A percentile compares a stretch with the other conserved stretches of the same genome.
These are phyloP conservation scores for Sisyra nigra DNA, from an alignment of 2,888 invertebrate genomes.

Conservation along the genomic window DNA sequence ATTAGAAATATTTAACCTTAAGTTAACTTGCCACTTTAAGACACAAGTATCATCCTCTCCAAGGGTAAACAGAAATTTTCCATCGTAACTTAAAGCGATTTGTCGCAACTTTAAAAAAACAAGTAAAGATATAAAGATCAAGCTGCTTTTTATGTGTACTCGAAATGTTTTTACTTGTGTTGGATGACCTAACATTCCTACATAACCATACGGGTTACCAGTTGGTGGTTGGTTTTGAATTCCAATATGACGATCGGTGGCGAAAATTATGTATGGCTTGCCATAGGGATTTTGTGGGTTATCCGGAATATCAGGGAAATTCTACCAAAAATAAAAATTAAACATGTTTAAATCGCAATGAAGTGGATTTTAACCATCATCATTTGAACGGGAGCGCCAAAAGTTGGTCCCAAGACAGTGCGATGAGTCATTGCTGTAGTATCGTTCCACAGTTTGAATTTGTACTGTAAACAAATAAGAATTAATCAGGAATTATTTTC, in stretches of 20 bases:
- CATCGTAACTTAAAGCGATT: conserved; percentile 28
- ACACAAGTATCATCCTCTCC: conserved; percentile 34
- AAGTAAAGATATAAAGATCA: not conserved
- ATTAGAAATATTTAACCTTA: conserved; percentile 11
- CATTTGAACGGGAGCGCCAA: conserved; percentile 38
- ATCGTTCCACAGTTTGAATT: conserved; percentile 50
- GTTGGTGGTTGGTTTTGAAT: conserved; percentile 51
- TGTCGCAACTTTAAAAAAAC: conserved; percentile 22
- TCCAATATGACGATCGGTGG: conserved; percentile 47
- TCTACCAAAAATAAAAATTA: not conserved
- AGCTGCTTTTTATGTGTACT: no score
- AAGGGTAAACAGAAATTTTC: conserved; percentile 34
- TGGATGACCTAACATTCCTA: conserved; percentile 48
- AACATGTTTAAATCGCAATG: no score
- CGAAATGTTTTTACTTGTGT: conserved; percentile 5
- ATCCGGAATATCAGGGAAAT: not conserved
- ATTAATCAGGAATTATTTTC: not conserved
- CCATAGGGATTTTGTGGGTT: not conserved
- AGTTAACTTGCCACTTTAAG: conserved; percentile 39
- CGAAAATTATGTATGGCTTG: conserved; percentile 39
- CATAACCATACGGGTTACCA: conserved; percentile 56
- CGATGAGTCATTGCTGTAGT: conserved; percentile 44
- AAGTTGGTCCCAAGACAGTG: conserved; percentile 52
- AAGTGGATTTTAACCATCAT: conserved; percentile 21
- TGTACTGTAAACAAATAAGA: conserved; percentile 31